Evolutionary conservation across 23 tunicate species (phyloP), one percentile per base, ranked within the genome.

Genomic region (Clavelina lepadiformis): DNA sequence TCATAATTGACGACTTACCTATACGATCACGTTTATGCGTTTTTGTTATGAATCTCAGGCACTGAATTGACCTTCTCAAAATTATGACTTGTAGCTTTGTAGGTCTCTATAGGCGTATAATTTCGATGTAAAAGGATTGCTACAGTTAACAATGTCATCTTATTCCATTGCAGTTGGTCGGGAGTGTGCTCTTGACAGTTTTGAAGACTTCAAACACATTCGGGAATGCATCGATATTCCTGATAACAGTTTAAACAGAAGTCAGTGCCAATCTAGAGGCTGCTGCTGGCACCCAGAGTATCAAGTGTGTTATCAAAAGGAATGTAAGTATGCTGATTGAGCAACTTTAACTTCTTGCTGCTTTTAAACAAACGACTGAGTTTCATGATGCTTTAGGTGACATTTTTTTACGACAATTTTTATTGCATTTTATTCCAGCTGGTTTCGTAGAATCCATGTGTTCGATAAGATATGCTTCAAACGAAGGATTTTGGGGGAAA

Each of bases 81-180:
- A n/a, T n/a, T n/a, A n/a, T n/a, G n/a, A n/a, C n/a, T n/a, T n/a
- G n/a, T n/a, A n/a, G n/a, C n/a, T n/a, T n/a, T n/a, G n/a, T n/a
- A n/a, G n/a, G n/a, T n/a, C n/a, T n/a, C n/a, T n/a, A n/a, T n/a
- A n/a, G n/a, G n/a, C n/a, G n/a, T n/a, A n/a, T n/a, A n/a, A n/a
- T n/a, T n/a, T n/a, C n/a, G n/a, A n/a, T n/a, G n/a, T n/a, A n/a
- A n/a, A n/a, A n/a, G n/a, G n/a, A n/a, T n/a, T n/a, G n/a, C n/a
- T n/a, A n/a, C n/a, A n/a, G n/a, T n/a, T n/a, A n/a, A n/a, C n/a
- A n/a, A n/a, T n/a, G n/a, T n/a, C n/a, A n/a, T n/a, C n/a, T n/a
- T n/a, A n/a, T n/a, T n/a, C n/a, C n/a, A n/a, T n/a, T 41, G 49
- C 49, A 41, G 49, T 41, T 11, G 49, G 49, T 41, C 49, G 49